Evolutionary conservation across 1,140 invertebrate genomes (phyloP), one percentile per base, ranked within the genome.

Genomic region (Marisa cornuarietis): DNA sequence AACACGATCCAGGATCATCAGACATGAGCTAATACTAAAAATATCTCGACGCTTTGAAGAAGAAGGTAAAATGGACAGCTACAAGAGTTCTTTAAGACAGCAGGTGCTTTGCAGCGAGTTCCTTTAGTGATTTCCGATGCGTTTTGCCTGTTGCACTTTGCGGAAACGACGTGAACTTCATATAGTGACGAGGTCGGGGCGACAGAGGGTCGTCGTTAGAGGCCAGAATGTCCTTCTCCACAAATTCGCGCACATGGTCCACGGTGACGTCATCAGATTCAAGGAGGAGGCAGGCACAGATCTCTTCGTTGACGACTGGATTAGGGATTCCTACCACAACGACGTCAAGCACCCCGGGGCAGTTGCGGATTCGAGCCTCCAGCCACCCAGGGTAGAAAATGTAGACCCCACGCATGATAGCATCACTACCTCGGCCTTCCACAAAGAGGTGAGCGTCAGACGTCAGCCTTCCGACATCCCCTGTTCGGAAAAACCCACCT

Each of bases 221-320:
- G 10, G 4, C 54, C 31, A 62, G 54, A n/a, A 75, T 62, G 73
- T 75, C 73, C 14, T n/a, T 24, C 16, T 75, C 73, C 58, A 75
- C 73, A 26, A 75, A 75, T 9, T 75, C 0, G 8, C 73, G 73
- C 54, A 75, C n/a, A 5, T 75, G 42, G 16, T 75, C n/a, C n/a
- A 62, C 11, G n/a, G 18, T 22, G 10, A 62, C 73, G 54, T 75
- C 52, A 26, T 62, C 73, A 8, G 73, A 75, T 26, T 8, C 73
- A 52, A 62, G 54, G n/a, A 75, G 54, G 62, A 77, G 62, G 62
- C 62, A 66, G 18, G 63, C 76, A 42, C 76, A 77, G 8, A 77
- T 49, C 49, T 66, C 76, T 42, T 77, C 76, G 42, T 68, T 65
- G 16, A 77, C 24, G 42, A 68, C 18, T 14, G 62, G 62, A 61